A percentile compares a stretch with the other conserved stretches of the same genome.
Evolutionary conservation across 2,797 vertebrate genomes (phyloP).

Genomic region (Paratrypauchen microcephalus): DNA sequence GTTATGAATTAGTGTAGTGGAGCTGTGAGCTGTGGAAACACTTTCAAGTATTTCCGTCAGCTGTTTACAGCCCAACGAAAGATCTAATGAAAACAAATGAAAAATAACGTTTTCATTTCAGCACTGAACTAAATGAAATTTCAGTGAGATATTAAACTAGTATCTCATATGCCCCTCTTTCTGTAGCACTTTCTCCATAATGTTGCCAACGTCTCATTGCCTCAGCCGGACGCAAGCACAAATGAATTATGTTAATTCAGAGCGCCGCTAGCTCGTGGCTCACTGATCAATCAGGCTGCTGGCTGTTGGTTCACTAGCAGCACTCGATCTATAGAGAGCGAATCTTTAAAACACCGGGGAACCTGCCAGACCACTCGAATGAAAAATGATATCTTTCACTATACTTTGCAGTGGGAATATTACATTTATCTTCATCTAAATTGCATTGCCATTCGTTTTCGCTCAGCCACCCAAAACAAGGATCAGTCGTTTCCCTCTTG

Average conservation of each 20-base stretch:
- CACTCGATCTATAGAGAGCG: conserved; percentile 29
- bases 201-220: conserved; percentile 41
- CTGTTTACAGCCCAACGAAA: neutral
- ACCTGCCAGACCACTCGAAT: conserved; percentile 11
- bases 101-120: conserved; percentile 36
- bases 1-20: neutral
- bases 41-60: neutral
- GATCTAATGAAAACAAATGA: conserved; percentile 26
- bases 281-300: conserved; percentile 56
- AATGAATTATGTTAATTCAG: conserved; percentile 62
- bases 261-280: conserved; percentile 36
- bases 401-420: conserved; percentile 13
- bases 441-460: conserved; percentile 2
- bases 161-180: conserved; percentile 23
- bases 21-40: neutral
- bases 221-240: conserved; percentile 50
- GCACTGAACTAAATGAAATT: conserved; percentile 31
- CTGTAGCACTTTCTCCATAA: conserved; percentile 29
- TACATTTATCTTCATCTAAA: conserved; percentile 26
- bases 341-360: conserved; percentile 44
- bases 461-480: neutral
- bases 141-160: conserved; percentile 39
- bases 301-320: conserved; percentile 40
- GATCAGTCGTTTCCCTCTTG: conserved; percentile 5
- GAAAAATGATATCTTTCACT: conserved; percentile 35